Evolutionary conservation across 2,888 invertebrate genomes (phyloP), one percentile per base, ranked within the genome.

Genomic region (Thalpophila matura): DNA sequence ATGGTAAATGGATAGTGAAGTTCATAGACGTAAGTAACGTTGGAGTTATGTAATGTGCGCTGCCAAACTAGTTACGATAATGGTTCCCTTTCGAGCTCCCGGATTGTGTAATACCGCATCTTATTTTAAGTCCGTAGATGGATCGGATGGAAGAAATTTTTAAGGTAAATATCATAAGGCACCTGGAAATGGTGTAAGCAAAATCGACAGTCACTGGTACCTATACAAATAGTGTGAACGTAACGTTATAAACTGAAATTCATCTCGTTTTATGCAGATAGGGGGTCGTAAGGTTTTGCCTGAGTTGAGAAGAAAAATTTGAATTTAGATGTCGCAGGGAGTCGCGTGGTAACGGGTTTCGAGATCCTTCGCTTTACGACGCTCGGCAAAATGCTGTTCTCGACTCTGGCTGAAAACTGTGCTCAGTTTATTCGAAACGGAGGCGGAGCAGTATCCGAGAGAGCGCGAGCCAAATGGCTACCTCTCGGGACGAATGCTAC

Each of bases 321-420:
- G 91, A 94, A 93, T 93, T 91, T 91, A 91, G 91, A 92, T 91
- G 91, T 91, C 87, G 85, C 88, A 80, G 71, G 61, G 84, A 86
- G 90, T 91, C 86, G 82, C 87, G 81, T 85, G 86, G 89, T 85
- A 89, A 90, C 87, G 86, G 87, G 86, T 84, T 87, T 80, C 80
- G 77, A 84, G 87, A 88, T 89, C 90, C 84, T 87, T 87, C 86
- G 82, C 86, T 94, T 95, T 94, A 94, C 93, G 94, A 94, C 86
- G 86, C 81, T 73, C 79, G 83, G 89, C 91, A 90, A 93, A 93
- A 93, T 89, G 90, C 91, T 91, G 91, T 89, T 91, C 89, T 89
- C 87, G 81, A 88, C 85, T 89, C 85, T 86, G 85, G 87, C 88
- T 89, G 88, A 86, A 89, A 92, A 92, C 91, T 89, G 88, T 86